These are phyloP conservation scores for Pseudochirops corinnae DNA, from an alignment of 2,797 vertebrate species.

Conservation along the genomic window DNA sequence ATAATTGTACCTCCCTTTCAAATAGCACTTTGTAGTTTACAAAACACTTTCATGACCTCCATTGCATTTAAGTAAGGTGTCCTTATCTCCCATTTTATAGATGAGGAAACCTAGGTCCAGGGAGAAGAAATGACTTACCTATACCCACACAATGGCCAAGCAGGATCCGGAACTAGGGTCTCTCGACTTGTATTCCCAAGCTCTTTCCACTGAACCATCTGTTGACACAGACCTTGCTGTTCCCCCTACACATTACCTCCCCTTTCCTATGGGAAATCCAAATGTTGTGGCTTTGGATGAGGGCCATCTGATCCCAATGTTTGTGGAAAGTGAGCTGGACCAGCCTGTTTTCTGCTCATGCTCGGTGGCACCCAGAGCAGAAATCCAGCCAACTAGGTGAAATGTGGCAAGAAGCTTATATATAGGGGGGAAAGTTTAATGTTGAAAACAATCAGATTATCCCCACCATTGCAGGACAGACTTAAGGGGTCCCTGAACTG, in stretches of 20 bases:
- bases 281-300: neutral
- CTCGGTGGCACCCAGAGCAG: neutral
- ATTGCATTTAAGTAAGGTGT: constrained; percentile 15
- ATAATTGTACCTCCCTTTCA: neutral
- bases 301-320: neutral
- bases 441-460: neutral
- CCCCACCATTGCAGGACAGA: neutral
- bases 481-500: neutral
- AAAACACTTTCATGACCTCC: constrained; percentile 61
- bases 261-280: constrained; percentile 10
- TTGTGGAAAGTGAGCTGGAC: neutral
- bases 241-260: neutral
- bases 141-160: neutral
- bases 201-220: constrained; percentile 2
- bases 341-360: neutral
- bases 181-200: neutral
- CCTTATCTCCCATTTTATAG: neutral
- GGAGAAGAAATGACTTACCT: neutral
- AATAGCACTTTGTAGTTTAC: constrained; percentile 63
- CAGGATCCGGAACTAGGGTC: neutral
- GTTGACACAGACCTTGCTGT: constrained; percentile 32
- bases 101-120: neutral
- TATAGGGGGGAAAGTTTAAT: neutral
- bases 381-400: neutral
- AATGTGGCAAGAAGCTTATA: neutral